Evolutionary conservation across 1,140 invertebrate species (phyloP), one percentile per base, ranked within the genome.

Genomic region (Cylas formicarius): DNA sequence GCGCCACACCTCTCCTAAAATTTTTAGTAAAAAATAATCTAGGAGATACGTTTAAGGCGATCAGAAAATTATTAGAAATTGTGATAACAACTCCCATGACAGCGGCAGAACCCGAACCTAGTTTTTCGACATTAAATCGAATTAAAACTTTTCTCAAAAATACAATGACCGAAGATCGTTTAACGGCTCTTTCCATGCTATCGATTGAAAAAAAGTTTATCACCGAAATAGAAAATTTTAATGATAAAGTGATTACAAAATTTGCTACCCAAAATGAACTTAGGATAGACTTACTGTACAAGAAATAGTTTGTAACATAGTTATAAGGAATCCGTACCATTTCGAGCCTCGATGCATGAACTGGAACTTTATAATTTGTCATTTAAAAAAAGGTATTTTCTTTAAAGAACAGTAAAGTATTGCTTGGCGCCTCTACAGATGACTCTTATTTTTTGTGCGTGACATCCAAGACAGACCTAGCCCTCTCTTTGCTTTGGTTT

Each of bases 101-200:
- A 19, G 56, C 59, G 21, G 44, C 56, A 9, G 48, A 49, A 24
- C 36, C 18, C 14, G 60, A 65, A 52, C 41, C 54, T 34, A 54
- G 45, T 47, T 65, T 63, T 50, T 53, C 50, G 7, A 65, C 62
- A 34, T 41, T 65, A 29, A 63, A 63, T 35, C 16, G 52, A 17
- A 59, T 63, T 24, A 64, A 62, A 58, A 62, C 48, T 14, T 61
- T 62, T 44, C 42, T 65, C 18, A 27, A 53, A n/a, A 57, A 48
- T 27, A 44, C 46, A 9, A 65, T 56, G 53, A 26, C 22, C 33
- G 35, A 65, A 44, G 39, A 60, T 32, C 28, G 53, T 37, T 43
- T 65, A 7, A 48, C 44, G 18, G 56, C 48, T 8, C 33, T 63
- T 19, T 35, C 53, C 16, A 56, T 60, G 31, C 37, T 60, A 24